Conservation (phyloP, 64 coral and sea anemone genomes). For the Platygyra sinensis region DNA sequence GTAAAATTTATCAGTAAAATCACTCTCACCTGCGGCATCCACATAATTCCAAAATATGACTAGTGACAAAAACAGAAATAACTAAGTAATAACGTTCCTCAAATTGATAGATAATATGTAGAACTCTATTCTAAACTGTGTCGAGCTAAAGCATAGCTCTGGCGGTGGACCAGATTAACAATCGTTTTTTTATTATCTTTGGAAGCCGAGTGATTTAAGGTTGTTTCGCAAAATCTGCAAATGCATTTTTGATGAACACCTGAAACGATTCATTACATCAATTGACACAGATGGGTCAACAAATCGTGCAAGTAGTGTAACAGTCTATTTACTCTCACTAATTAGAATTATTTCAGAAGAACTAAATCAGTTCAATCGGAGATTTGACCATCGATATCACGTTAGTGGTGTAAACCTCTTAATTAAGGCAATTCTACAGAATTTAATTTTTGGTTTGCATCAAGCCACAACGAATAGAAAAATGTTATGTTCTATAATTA, state of each 20-base stretch:
- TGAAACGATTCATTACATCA: neutral
- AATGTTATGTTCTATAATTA: neutral
- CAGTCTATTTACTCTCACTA: constrained; percentile 11
- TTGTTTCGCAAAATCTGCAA: neutral
- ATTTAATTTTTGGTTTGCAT: too few relatives aligned
- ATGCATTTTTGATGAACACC: constrained; percentile 1
- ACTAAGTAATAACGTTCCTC: neutral
- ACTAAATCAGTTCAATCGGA: neutral
- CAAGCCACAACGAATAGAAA: neutral
- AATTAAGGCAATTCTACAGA: neutral
- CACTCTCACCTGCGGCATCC: neutral
- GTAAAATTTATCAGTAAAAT: neutral
- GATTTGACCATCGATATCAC: neutral
- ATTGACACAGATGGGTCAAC: constrained; percentile 20
- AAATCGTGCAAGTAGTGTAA: neutral
- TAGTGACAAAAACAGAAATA: constrained; percentile 6
- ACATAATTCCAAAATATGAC: constrained; percentile 4
- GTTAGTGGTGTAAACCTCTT: neutral
- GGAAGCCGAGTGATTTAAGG: neutral
- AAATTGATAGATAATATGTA: neutral
- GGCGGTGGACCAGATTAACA: neutral
- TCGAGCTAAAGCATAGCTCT: neutral
- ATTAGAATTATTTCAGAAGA: neutral
- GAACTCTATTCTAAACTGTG: neutral
- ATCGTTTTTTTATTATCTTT: neutral